Conservation (phyloP, 2,797 vertebrate genomes). For the Jordanella pulchra region DNA sequence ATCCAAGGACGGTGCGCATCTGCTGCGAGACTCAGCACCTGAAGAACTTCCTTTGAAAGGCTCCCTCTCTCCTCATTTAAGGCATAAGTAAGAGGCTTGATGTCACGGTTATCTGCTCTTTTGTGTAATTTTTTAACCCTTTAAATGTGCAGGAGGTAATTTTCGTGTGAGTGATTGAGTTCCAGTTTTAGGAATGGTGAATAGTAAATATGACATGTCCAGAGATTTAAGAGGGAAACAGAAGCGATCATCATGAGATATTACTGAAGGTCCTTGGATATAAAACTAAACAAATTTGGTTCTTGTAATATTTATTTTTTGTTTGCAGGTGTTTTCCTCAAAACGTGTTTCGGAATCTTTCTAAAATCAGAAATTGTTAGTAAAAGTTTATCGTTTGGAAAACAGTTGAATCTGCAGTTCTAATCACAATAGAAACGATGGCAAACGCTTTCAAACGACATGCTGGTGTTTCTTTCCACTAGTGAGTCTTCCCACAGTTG, state of each 20-base stretch:
- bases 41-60: slow-evolving; percentile 33
- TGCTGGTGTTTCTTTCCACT: no score
- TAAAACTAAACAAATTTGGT: background rate
- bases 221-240: no score
- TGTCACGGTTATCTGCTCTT: slow-evolving; percentile 44
- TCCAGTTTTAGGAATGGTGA: background rate
- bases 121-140: slow-evolving; percentile 57
- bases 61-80: slow-evolving; percentile 31
- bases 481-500: background rate
- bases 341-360: background rate
- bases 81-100: slow-evolving; percentile 37
- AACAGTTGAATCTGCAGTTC: slow-evolving; percentile 20
- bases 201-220: background rate
- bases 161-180: background rate
- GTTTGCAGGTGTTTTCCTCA: background rate
- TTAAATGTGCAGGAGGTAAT: background rate
- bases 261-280: background rate
- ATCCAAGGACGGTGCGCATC: slow-evolving; percentile 55
- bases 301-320: background rate
- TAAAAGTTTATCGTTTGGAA: slow-evolving; percentile 8
- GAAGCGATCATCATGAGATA: background rate
- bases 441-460: slow-evolving; percentile 32
- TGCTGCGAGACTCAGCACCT: slow-evolving; percentile 31
- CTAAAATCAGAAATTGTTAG: background rate
- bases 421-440: slow-evolving; percentile 15